Percentiles rank a stretch among this genome's conserved stretches.
These are phyloP conservation scores for Anoplius nigerrimus DNA, from an alignment of 2,888 invertebrate genomes.

Conservation along the genomic window DNA sequence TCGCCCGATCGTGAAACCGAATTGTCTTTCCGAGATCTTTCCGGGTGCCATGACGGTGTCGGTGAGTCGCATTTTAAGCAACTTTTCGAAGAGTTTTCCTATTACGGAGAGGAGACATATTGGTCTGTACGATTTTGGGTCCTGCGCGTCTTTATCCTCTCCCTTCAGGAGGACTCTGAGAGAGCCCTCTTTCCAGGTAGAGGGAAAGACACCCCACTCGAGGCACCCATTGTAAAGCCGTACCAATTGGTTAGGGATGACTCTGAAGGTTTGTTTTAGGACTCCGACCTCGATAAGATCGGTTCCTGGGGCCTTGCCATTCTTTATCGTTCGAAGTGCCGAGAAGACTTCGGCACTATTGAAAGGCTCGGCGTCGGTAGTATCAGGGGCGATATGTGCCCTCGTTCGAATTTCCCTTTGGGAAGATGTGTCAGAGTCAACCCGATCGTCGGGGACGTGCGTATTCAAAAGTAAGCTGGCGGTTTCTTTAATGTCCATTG, in stretches of 20 bases:
- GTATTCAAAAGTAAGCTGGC: constrained; percentile 26
- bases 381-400: background rate
- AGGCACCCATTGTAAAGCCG: background rate
- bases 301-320: background rate
- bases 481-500: constrained; percentile 20
- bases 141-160: background rate
- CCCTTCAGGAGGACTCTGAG: background rate
- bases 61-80: background rate
- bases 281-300: background rate
- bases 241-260: background rate
- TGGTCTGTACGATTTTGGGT: background rate
- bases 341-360: background rate
- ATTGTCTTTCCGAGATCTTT: background rate
- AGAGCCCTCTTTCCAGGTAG: background rate
- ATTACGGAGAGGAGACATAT: background rate
- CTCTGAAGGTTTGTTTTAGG: background rate
- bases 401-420: background rate
- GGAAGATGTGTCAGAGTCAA: background rate
- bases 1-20: background rate
- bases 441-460: constrained; percentile 26
- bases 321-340: background rate
- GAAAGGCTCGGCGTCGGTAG: background rate
- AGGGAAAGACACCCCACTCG: background rate
- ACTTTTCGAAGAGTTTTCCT: background rate
- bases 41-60: background rate